phyloP scores from a whole-genome alignment of 2,797 vertebrate genomes.

The Coracias cyanogaster region DNA sequence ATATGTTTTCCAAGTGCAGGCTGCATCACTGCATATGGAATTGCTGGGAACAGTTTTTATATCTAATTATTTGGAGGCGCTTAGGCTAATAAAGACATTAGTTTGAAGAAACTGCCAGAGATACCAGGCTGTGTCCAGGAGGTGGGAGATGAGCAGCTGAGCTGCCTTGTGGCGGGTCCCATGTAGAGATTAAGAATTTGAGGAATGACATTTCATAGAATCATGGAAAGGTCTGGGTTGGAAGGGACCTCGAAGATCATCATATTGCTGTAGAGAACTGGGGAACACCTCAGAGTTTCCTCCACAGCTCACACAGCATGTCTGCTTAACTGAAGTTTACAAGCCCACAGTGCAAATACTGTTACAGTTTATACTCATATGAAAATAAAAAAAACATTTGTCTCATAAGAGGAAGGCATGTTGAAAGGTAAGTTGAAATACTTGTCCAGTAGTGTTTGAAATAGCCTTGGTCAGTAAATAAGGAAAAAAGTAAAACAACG shows the following conservation, averaged over 20 bases:
- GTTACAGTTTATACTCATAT: not conserved
- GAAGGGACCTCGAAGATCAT: no score
- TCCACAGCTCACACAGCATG: not conserved
- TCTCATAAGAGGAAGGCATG: not conserved
- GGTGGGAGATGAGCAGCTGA: not conserved
- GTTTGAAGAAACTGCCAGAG: not conserved
- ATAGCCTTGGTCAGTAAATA: not conserved
- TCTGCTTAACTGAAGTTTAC: not conserved
- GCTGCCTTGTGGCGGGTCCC: not conserved
- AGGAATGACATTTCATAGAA: not conserved
- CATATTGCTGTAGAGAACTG: not conserved
- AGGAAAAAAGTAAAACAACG: fast-evolving
- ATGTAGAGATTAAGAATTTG: not conserved
- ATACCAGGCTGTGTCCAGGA: not conserved
- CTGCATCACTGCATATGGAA: not conserved
- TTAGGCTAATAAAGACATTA: not conserved
- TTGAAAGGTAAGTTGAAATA: not conserved
- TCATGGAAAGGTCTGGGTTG: no score
- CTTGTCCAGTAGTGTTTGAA: not conserved
- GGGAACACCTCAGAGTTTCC: not conserved
- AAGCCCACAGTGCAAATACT: not conserved
- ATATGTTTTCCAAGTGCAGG: not conserved
- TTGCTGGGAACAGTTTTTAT: not conserved
- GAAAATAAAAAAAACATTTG: not conserved
- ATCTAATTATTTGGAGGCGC: not conserved